Evolutionary conservation across 2,888 invertebrate genomes (phyloP), one percentile per base, ranked within the genome.

Genomic region (Penaeus monodon): DNA sequence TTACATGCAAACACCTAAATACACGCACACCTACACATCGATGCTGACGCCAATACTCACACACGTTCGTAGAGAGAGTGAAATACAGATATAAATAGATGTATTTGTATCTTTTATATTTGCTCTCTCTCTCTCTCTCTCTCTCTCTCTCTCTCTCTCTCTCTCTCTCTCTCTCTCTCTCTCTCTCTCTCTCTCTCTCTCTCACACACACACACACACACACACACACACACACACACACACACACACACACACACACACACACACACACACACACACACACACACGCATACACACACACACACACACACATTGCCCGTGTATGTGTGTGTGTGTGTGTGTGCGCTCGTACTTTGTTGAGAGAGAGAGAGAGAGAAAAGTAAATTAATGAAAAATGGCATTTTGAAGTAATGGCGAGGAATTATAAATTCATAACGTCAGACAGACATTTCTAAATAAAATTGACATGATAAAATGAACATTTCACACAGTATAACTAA

Each of bases 141-240:
- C 33, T 33, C 33, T 38, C 0, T 4, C 44, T n/a, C 1, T 0
- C 76, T 33, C 33, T 33, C 33, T 33, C 33, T 33, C 33, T 33
- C 33, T 33, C 3, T 33, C 33, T 33, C 33, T 38, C 0, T 4
- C 44, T 0, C 76, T 33, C 33, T 33, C 33, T 33, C 33, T 33
- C 1, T 0, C 76, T 33, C 33, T 33, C 33, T 33, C 33, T 33
- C 33, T 33, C 33, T 33, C 3, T 33, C 33, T 33, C 33, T 38
- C 0, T 4, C 44, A 12, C 24, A 33, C 24, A 29, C 33, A n/a
- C 38, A 24, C 12, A 33, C 74, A 74, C 74, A 74, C 74, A 74
- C 33, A 73, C 73, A 73, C 73, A 38, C 74, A 74, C 74, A 74
- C 74, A 38, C 74, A 74, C 38, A 38, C 74, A 74, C 38, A 38